phyloP scores from a whole-genome alignment of 2,797 vertebrate genomes.

The Bryconaethiops microstoma region DNA sequence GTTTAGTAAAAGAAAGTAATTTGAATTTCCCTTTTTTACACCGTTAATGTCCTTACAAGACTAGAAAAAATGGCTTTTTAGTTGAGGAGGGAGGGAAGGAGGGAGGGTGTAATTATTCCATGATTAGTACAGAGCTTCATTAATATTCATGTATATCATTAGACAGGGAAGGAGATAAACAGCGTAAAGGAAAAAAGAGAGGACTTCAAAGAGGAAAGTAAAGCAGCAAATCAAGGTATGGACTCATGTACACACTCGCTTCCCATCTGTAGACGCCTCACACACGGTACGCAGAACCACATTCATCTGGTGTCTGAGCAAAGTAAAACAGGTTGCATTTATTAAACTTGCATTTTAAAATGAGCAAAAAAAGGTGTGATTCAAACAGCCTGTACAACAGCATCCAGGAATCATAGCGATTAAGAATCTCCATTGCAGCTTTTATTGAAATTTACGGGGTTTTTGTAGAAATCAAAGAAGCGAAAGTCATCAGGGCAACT shows the following conservation, averaged over 20 bases:
- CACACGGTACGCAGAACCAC: slow-evolving; percentile 48
- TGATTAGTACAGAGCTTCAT: slow-evolving; percentile 3
- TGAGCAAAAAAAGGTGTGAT: slow-evolving; percentile 83
- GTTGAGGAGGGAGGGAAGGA: not conserved
- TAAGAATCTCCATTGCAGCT: slow-evolving; percentile 86
- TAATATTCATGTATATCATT: slow-evolving; percentile 3
- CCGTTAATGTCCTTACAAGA: not conserved
- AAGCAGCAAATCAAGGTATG: slow-evolving; percentile 48
- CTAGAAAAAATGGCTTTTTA: not conserved
- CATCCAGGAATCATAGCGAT: slow-evolving; percentile 87
- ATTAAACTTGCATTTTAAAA: slow-evolving; percentile 82
- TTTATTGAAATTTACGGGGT: slow-evolving; percentile 93
- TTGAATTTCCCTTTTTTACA: not conserved
- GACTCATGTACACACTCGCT: slow-evolving; percentile 66
- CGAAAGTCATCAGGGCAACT: slow-evolving; percentile 83
- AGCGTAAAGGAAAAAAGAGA: not conserved
- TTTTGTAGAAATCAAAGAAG: slow-evolving; percentile 87
- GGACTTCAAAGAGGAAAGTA: not conserved
- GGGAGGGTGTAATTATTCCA: slow-evolving; percentile 4
- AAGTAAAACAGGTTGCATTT: slow-evolving; percentile 77
- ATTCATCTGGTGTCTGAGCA: slow-evolving; percentile 59
- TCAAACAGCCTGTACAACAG: slow-evolving; percentile 86
- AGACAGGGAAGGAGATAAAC: not conserved
- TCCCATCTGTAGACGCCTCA: slow-evolving; percentile 59
- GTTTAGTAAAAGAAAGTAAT: not conserved